phyloP scores from a whole-genome alignment of 2,888 invertebrate genomes.

The Drosophila mimica region DNA sequence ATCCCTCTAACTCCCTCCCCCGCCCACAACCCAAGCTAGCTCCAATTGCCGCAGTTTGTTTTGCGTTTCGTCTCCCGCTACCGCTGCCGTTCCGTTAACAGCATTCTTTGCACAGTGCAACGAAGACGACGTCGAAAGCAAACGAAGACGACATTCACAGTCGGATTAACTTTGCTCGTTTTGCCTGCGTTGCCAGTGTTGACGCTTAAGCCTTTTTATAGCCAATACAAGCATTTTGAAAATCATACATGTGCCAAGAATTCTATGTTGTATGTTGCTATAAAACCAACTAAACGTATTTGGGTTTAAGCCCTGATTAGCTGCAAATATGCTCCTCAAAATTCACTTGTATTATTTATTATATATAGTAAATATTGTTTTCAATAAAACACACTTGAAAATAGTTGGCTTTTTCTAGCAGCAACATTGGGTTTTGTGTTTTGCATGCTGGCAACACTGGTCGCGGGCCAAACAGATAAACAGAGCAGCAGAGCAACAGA shows the following conservation, averaged over 20 bases:
- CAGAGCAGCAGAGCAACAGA: constrained; percentile 15
- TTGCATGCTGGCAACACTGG: constrained; percentile 3
- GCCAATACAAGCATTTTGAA: background rate
- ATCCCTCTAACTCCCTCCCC: background rate
- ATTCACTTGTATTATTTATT: background rate
- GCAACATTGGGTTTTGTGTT: background rate
- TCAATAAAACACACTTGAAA: background rate
- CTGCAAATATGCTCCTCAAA: background rate
- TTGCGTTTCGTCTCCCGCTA: background rate
- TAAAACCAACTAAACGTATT: background rate
- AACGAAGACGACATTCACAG: constrained; percentile 17
- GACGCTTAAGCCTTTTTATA: constrained; percentile 1
- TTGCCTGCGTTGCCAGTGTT: constrained; percentile 5
- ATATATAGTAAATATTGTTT: background rate
- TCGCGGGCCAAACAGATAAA: constrained; percentile 4
- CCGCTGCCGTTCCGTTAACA: constrained; percentile 12
- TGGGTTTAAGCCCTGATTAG: background rate
- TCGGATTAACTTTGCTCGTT: constrained; percentile 37
- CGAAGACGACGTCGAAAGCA: constrained; percentile 40
- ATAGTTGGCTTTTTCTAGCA: too few species aligned
- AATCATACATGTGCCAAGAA: background rate
- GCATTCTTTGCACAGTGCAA: constrained; percentile 60
- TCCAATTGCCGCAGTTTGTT: constrained; percentile 29
- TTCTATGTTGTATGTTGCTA: background rate
- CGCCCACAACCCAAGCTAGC: constrained; percentile 7